A percentile compares a stretch with the other conserved stretches of the same genome.
Evolutionary conservation across 1,140 invertebrate species (phyloP).

Genomic region (Charaxes varanes): DNA sequence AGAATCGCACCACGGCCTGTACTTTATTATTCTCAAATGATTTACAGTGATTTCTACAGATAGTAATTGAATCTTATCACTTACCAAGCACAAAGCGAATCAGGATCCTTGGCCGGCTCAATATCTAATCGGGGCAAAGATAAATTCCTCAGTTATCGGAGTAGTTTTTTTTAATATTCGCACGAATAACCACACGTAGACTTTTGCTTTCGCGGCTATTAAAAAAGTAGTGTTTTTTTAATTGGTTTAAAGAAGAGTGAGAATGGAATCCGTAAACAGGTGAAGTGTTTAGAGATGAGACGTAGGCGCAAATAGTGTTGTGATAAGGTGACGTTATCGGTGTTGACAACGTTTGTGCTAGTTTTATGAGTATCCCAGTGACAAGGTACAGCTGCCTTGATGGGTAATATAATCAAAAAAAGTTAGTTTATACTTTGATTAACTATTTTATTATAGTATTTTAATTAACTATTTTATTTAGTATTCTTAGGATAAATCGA

Average conservation of each 20-base stretch:
- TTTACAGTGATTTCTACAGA: not conserved
- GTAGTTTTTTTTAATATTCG: slow-evolving; percentile 48
- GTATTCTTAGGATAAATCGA: too few species aligned
- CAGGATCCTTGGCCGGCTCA: slow-evolving; percentile 43
- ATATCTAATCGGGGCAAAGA: slow-evolving; percentile 62
- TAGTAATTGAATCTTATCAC: slow-evolving; percentile 13
- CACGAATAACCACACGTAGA: slow-evolving; percentile 25
- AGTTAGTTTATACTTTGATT: slow-evolving; percentile 9
- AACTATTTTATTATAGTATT: not conserved
- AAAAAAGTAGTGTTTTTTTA: slow-evolving; percentile 6
- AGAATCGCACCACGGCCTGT: too few species aligned
- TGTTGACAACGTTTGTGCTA: slow-evolving; percentile 53
- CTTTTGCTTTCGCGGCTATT: too few species aligned
- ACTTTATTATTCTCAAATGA: not conserved
- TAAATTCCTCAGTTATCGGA: slow-evolving; percentile 51
- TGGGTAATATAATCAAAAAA: slow-evolving; percentile 24
- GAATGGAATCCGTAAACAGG: slow-evolving; percentile 8
- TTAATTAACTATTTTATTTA: not conserved
- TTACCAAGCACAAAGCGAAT: slow-evolving; percentile 7
- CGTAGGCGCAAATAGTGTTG: slow-evolving; percentile 50
- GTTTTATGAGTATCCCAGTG: slow-evolving; percentile 44
- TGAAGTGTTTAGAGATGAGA: slow-evolving; percentile 40
- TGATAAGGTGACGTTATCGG: slow-evolving; percentile 55
- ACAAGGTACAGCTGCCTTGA: slow-evolving; percentile 38
- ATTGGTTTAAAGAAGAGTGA: slow-evolving; percentile 4